Evolutionary conservation across 2,888 invertebrate species (phyloP), one percentile per base, ranked within the genome.

Genomic region (Apodemia duryi): DNA sequence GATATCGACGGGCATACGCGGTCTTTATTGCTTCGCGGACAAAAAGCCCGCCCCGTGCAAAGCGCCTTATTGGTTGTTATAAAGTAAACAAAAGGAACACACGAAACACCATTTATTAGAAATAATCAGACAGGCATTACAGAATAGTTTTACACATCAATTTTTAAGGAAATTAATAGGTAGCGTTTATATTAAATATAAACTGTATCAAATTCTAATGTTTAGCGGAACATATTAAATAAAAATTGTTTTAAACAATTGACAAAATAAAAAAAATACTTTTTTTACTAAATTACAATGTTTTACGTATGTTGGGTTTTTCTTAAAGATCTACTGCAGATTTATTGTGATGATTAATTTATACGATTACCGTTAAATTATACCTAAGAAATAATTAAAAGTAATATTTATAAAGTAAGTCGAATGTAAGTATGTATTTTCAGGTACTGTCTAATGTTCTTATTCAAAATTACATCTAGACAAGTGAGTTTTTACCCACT

Each of bases 71-170:
- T 43, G 2, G 0, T 46, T 46, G 46, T 46, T 46, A 46, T 6
- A 49, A 11, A 52, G 46, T 63, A 66, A 63, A 61, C 52, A 63
- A 66, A 61, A 66, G 28, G 51, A 21, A 41, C 57, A 64, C 67
- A 67, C 54, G 62, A 61, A 69, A 78, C 72, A 76, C 75, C 75
- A 77, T 78, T 75, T 76, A 77, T 70, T 77, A 71, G 32, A 60
- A 35, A 60, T 60, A 60, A 35, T 60, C 60, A 60, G 60, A 60
- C 60, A 60, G 60, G 32, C 60, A 60, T 60, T 60, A 60, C 60
- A 60, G 60, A 60, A 60, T 32, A 60, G 60, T 32, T 32, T 29
- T 57, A 60, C 10, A 13, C 57, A 57, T 60, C 35, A 35, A 60
- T 13, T 60, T 32, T 35, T 13, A 35, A 51, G 13, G 35, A 60